These are phyloP conservation scores for Pardalotus punctatus DNA, from an alignment of 2,113 vertebrate genomes.

Conservation along the genomic window DNA sequence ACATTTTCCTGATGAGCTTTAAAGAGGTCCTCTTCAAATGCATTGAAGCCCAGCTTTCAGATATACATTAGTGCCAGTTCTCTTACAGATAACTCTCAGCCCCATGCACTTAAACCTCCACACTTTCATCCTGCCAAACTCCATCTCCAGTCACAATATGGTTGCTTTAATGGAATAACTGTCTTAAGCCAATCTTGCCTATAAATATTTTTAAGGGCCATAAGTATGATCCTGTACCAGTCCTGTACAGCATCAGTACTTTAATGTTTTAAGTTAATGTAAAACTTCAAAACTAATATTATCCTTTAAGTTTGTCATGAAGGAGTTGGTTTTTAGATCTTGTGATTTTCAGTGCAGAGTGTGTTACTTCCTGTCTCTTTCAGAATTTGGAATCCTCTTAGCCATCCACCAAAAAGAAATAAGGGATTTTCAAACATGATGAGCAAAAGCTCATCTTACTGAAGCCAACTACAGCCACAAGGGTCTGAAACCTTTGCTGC, in stretches of 20 bases:
- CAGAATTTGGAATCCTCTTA: neutral
- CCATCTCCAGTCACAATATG: neutral
- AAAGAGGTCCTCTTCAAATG: neutral
- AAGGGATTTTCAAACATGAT: neutral
- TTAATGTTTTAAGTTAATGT: neutral
- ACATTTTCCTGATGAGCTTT: neutral
- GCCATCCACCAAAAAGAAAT: neutral
- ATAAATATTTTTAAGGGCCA: neutral
- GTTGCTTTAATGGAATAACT: neutral
- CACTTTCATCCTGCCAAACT: neutral
- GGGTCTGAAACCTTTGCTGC: neutral
- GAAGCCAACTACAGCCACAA: neutral
- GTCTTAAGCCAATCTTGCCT: neutral
- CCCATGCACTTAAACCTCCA: neutral
- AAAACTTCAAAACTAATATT: neutral
- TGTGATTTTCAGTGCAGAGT: neutral
- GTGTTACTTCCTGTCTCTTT: neutral
- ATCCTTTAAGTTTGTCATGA: neutral
- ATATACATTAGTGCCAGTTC: neutral
- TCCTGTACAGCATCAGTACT: neutral
- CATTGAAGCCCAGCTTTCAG: neutral
- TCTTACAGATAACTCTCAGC: neutral
- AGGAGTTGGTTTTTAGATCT: neutral
- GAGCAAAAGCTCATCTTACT: neutral
- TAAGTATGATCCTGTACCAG: neutral